Conservation (phyloP, 1,140 invertebrate genomes). For the Ladona fulva region DNA sequence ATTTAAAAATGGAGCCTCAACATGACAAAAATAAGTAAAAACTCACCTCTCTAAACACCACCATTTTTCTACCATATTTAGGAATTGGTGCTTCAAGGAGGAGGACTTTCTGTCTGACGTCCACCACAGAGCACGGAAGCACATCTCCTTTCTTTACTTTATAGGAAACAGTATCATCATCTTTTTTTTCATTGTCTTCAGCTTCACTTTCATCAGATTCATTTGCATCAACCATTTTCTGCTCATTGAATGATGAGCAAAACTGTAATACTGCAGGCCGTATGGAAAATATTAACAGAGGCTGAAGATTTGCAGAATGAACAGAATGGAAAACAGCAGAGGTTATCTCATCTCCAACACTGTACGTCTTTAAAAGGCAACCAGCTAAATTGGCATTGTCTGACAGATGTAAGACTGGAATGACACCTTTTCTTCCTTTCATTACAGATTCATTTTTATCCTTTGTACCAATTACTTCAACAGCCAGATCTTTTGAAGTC, state of each 20-base stretch:
- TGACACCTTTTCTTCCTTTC: neutral
- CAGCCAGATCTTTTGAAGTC: neutral
- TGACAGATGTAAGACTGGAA: constrained; percentile 15
- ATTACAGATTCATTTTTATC: neutral
- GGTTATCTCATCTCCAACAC: neutral
- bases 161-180: neutral
- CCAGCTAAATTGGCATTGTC: neutral
- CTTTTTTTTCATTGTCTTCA: neutral
- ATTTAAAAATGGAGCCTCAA: no score
- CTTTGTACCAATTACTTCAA: constrained; percentile 3
- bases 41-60: no score
- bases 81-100: neutral
- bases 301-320: neutral
- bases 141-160: neutral
- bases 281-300: neutral
- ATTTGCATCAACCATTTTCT: neutral
- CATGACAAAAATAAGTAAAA: no score
- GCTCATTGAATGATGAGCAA: neutral
- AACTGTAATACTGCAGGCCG: neutral
- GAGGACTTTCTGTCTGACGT: neutral
- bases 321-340: neutral
- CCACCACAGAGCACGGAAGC: neutral
- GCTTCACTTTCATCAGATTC: neutral
- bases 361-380: neutral
- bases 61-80: no score